phyloP scores from a whole-genome alignment of 2,113 vertebrate species.

The Pavo muticus region DNA sequence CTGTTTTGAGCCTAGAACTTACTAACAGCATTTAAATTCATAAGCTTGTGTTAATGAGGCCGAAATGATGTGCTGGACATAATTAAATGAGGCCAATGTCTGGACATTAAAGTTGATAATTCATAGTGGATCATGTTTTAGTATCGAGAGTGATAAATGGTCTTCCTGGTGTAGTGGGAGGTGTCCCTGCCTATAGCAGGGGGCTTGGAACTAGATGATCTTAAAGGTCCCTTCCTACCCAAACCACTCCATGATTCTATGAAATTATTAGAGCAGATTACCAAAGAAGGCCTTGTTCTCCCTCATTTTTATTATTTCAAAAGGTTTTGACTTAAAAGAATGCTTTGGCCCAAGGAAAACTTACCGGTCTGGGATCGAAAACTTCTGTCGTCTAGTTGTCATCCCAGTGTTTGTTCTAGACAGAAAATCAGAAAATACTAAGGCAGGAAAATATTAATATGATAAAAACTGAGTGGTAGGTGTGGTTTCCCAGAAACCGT shows the following conservation, averaged over 20 bases:
- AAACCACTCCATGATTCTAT: no score
- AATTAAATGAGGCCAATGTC: not conserved
- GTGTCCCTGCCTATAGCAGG: no score
- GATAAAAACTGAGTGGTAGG: not conserved
- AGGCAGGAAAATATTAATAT: not conserved
- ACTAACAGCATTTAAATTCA: not conserved
- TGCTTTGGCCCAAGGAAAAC: not conserved
- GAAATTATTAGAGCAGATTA: not conserved
- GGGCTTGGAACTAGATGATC: no score
- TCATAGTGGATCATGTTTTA: not conserved
- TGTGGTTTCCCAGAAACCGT: not conserved
- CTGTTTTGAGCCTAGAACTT: slow-evolving; percentile 4
- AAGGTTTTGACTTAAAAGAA: not conserved
- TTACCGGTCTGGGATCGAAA: not conserved
- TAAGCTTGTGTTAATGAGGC: not conserved
- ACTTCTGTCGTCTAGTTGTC: not conserved
- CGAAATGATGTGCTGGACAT: not conserved
- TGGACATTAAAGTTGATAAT: not conserved
- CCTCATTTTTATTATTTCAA: not conserved
- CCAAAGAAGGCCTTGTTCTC: not conserved
- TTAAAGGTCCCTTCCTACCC: no score
- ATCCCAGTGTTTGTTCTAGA: not conserved
- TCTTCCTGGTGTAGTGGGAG: no score
- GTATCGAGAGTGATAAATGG: not conserved
- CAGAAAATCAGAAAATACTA: not conserved